Conservation (phyloP, 2,888 invertebrate genomes). For the Heterodera filipjevi region DNA sequence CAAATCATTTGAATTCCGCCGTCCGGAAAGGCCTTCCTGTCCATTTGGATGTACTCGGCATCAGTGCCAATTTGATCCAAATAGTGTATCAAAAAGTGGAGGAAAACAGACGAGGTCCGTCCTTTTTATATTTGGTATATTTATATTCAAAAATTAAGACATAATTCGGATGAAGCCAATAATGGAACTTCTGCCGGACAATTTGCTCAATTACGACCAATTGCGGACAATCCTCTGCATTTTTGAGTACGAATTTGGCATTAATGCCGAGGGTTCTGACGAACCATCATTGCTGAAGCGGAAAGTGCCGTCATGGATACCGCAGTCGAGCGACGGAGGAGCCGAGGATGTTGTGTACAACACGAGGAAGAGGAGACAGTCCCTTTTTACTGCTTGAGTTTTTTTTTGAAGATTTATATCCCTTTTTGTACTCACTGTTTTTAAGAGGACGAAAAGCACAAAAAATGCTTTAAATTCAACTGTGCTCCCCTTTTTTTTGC, state of each 20-base stretch:
- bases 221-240: slow-evolving; percentile 46
- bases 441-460: too few species aligned
- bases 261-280: slow-evolving; percentile 3
- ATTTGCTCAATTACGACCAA: slow-evolving; percentile 44
- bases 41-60: slow-evolving; percentile 43
- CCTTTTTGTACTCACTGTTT: too few species aligned
- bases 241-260: slow-evolving; percentile 51
- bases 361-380: not conserved
- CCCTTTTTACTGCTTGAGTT: not conserved
- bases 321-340: not conserved
- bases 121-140: too few species aligned
- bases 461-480: too few species aligned
- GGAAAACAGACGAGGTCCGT: slow-evolving; percentile 32
- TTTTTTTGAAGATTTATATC: not conserved
- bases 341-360: not conserved
- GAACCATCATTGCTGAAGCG: not conserved
- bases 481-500: too few species aligned
- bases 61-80: slow-evolving; percentile 40
- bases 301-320: not conserved
- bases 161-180: slow-evolving; percentile 49
- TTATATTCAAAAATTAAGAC: too few species aligned
- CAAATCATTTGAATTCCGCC: slow-evolving; percentile 40
- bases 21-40: slow-evolving; percentile 50
- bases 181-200: slow-evolving; percentile 49
- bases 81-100: slow-evolving; percentile 37